Evolutionary conservation across 2,888 invertebrate genomes (phyloP).

Genomic region (Cephus pulcher): DNA sequence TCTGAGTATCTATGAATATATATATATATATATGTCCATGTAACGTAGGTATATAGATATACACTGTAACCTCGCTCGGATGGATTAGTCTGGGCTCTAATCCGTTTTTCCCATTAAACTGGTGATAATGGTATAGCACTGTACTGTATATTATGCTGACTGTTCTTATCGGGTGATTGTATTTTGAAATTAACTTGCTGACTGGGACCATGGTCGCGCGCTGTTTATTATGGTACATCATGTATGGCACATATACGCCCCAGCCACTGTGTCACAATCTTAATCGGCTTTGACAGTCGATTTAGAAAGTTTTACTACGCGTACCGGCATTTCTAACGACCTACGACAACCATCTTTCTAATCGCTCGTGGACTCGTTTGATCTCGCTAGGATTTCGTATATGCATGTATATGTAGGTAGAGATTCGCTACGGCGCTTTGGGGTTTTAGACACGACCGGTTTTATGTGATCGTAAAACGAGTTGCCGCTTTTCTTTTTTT

Average conservation of each 20-base stretch:
- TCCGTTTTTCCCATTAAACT: background rate
- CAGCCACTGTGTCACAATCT: too few species aligned
- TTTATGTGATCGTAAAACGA: background rate
- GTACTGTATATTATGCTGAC: too few species aligned
- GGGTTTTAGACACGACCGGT: background rate
- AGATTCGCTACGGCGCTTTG: background rate
- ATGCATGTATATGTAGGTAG: background rate
- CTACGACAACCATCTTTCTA: slow-evolving; percentile 31
- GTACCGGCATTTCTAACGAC: slow-evolving; percentile 13
- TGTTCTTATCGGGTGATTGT: too few species aligned
- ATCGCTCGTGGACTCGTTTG: slow-evolving; percentile 16
- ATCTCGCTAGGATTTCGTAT: background rate
- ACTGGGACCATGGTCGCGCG: too few species aligned
- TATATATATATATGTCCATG: background rate
- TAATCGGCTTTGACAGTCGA: too few species aligned
- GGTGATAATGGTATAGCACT: background rate
- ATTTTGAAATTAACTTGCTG: too few species aligned
- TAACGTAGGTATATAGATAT: background rate
- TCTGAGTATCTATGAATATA: background rate
- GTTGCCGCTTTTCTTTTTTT: too few species aligned
- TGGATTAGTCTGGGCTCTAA: background rate
- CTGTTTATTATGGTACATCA: too few species aligned
- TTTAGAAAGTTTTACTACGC: too few species aligned
- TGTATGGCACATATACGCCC: too few species aligned
- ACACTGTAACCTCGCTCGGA: background rate